These are phyloP conservation scores for Copidosoma aretas DNA, from an alignment of 2,888 invertebrate species.

Conservation along the genomic window DNA sequence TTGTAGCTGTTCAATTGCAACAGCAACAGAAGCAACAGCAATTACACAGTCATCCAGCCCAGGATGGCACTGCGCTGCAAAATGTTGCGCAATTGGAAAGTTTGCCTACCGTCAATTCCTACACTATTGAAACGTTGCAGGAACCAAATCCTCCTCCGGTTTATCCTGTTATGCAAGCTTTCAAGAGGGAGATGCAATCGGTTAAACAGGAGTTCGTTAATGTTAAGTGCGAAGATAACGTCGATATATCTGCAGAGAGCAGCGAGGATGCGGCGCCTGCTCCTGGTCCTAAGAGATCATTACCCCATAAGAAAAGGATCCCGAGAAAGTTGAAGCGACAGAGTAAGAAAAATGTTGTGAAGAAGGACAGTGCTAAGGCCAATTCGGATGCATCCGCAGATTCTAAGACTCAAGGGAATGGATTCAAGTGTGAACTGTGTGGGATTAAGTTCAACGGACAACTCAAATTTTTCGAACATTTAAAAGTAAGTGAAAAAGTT, in stretches of 20 bases:
- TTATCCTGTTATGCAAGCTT: constrained; percentile 53
- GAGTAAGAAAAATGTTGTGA: constrained; percentile 48
- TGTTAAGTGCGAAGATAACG: constrained; percentile 61
- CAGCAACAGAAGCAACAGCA: constrained; percentile 70
- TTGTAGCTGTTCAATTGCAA: constrained; percentile 69
- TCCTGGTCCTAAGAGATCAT: constrained; percentile 69
- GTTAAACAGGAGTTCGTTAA: constrained; percentile 58
- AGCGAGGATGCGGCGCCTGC: constrained; percentile 60
- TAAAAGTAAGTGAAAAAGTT: constrained; percentile 70
- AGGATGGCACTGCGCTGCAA: constrained; percentile 53
- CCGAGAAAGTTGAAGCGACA: constrained; percentile 74
- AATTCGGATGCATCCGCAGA: constrained; percentile 45
- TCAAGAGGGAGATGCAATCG: constrained; percentile 53
- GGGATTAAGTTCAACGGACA: constrained; percentile 78
- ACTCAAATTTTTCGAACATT: constrained; percentile 83
- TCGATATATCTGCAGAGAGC: constrained; percentile 62
- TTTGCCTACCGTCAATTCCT: constrained; percentile 55
- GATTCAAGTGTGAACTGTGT: constrained; percentile 80
- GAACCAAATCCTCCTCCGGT: constrained; percentile 53
- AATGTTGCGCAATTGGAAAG: constrained; percentile 56
- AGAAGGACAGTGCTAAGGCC: constrained; percentile 50
- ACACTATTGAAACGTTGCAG: constrained; percentile 56
- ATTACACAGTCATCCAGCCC: constrained; percentile 53
- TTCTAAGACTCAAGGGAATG: constrained; percentile 62
- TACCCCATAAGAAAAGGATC: constrained; percentile 88